phyloP scores from a whole-genome alignment of 2,797 vertebrate genomes.

The Acrossocheilus fasciatus region DNA sequence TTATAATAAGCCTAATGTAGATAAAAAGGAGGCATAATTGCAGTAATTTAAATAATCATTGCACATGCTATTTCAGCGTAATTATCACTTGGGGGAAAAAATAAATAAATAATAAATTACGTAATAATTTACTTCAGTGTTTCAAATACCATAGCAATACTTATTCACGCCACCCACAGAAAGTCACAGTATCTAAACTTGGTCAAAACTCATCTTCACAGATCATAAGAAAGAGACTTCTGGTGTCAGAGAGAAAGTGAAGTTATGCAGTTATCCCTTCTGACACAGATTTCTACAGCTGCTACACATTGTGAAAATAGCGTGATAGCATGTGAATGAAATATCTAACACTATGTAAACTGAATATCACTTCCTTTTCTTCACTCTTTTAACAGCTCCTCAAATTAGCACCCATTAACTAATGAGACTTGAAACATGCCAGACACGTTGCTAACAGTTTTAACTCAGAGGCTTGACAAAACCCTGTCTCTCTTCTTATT shows the following conservation, averaged over 20 bases:
- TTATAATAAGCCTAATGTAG: neutral
- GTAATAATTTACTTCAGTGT: neutral
- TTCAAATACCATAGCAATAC: neutral
- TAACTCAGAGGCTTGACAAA: neutral
- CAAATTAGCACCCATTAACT: conserved; percentile 22
- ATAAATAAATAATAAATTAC: no score
- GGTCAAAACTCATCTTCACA: neutral
- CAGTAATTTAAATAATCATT: neutral
- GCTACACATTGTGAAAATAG: conserved; percentile 10
- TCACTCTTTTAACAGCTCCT: conserved; percentile 17
- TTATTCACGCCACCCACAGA: neutral
- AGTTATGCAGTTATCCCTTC: neutral
- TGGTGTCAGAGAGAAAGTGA: neutral
- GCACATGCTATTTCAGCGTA: neutral
- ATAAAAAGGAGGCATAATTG: neutral
- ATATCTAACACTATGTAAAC: conserved; percentile 13
- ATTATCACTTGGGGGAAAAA: no score
- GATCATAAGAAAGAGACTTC: neutral
- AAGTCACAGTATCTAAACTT: neutral
- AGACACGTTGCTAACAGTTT: conserved; percentile 7
- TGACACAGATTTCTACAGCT: conserved; percentile 7
- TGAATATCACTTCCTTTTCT: neutral
- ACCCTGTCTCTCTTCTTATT: neutral
- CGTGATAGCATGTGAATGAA: conserved; percentile 11
- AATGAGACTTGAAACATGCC: conserved; percentile 30